A percentile compares a stretch with the other conserved stretches of the same genome.
phyloP scores from a whole-genome alignment of 2,888 invertebrate species.

The Parnassius apollo region DNA sequence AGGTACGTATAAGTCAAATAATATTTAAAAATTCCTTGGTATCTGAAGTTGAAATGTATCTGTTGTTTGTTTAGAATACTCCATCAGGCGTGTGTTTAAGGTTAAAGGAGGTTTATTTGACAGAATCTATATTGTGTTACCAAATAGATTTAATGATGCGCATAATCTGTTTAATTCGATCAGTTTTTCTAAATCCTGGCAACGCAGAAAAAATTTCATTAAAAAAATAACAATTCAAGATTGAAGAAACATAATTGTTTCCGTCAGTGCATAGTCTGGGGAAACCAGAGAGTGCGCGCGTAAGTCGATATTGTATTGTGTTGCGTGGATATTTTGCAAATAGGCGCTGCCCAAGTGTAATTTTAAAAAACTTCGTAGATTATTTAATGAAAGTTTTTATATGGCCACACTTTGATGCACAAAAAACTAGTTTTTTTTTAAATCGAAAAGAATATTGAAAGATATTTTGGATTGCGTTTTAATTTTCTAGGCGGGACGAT shows the following conservation, averaged over 20 bases:
- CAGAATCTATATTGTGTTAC: no score
- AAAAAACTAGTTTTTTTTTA: neutral
- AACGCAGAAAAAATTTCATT: neutral
- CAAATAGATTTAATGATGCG: no score
- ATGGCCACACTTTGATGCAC: neutral
- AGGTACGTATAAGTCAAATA: no score
- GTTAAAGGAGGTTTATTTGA: no score
- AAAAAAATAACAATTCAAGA: constrained; percentile 12
- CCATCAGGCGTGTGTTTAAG: no score
- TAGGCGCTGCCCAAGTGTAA: constrained; percentile 4
- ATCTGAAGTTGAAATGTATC: no score
- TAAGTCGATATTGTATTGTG: constrained; percentile 12
- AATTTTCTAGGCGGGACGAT: no score
- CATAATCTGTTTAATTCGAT: no score
- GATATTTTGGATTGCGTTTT: no score
- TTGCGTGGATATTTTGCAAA: constrained; percentile 3
- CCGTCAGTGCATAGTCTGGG: constrained; percentile 8
- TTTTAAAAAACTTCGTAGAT: neutral
- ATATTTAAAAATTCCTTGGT: no score
- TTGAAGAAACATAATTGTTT: constrained; percentile 13
- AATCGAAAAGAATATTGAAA: neutral
- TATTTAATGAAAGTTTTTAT: constrained; percentile 5
- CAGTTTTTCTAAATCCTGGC: no score
- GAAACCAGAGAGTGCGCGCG: constrained; percentile 3
- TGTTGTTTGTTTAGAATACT: no score